Base-by-base conservation (phyloP, 2,797 vertebrate species). In the Sebastes dallii region DNA sequence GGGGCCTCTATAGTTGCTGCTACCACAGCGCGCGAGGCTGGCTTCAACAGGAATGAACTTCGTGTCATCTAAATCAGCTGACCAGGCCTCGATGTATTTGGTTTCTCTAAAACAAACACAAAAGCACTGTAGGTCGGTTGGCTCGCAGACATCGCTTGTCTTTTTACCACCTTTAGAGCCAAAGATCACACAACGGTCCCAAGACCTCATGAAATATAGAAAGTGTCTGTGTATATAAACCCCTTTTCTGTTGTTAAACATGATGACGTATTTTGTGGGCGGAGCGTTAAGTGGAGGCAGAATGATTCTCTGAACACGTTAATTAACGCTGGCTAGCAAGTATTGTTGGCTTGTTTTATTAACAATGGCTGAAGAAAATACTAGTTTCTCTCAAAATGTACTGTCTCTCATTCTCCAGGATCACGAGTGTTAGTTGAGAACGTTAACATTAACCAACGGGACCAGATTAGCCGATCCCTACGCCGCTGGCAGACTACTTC, bases 91-190 rank as follows among this genome's bases (percentile, higher is more conserved):
- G 13, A 66, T 85, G 75, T 82, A 88, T 93, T 92, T 92, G 89
- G 84, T 95, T 94, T 95, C 91, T 88, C 86, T 88, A 88, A 91
- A 92, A 91, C 86, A 87, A 93, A 90, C 92, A 94, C 89, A 88
- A 92, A 85, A 93, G 86, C 86, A 86, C 88, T 89, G 82, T 9
- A 82, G 80, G 87, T 86, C 3, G 34, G 68, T 74, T 12, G 78
- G 66, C 84, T 90, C 71, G 14, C 12, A 29, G 72, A 83, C 88
- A 85, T 67, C 34, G 20, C 71, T 71, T 72, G 50, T 66, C 55
- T 80, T 77, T 82, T 81, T 30, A 59, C 74, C 61, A 77, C 81
- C 73, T 56, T 77, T 12, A 39, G 76, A 90, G 80, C 88, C 83
- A 78, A 61, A 72, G 10, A 68, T 81, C 76, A 71, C 64, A 74